phyloP scores from a whole-genome alignment of 2,113 vertebrate genomes.

The Narcine bancroftii region DNA sequence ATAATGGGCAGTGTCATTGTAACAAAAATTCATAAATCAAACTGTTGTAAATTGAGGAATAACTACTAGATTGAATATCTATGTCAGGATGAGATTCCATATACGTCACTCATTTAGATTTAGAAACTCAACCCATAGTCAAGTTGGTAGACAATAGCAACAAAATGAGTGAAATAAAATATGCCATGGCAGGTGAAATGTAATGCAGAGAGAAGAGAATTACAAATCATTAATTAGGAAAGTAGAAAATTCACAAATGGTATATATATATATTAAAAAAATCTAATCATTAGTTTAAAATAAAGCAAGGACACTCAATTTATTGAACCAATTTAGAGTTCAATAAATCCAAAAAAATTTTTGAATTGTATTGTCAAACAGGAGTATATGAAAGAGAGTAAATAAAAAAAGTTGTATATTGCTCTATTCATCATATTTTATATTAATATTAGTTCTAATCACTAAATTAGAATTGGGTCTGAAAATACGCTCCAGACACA shows the following conservation, averaged over 20 bases:
- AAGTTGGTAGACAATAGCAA: background rate
- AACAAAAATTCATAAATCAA: too few species aligned
- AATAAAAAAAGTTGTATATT: too few species aligned
- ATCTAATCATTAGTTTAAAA: too few species aligned
- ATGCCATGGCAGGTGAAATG: background rate
- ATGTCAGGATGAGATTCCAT: background rate
- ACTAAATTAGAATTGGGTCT: too few species aligned
- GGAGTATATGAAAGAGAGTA: background rate
- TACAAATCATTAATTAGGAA: background rate
- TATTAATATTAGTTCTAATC: too few species aligned
- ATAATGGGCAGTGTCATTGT: too few species aligned
- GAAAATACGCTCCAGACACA: too few species aligned
- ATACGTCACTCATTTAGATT: background rate
- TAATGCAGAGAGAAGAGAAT: background rate
- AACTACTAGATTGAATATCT: background rate
- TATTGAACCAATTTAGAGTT: background rate
- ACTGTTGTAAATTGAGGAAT: too few species aligned
- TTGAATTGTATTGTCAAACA: background rate
- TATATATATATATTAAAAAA: too few species aligned
- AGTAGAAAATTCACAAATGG: background rate
- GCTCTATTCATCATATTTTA: too few species aligned
- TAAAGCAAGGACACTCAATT: too few species aligned
- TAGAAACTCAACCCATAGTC: background rate
- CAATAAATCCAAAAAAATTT: background rate
- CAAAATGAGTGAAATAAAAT: background rate